phyloP scores from a whole-genome alignment of 2,888 invertebrate genomes.

The Drosophila kanekoi region DNA sequence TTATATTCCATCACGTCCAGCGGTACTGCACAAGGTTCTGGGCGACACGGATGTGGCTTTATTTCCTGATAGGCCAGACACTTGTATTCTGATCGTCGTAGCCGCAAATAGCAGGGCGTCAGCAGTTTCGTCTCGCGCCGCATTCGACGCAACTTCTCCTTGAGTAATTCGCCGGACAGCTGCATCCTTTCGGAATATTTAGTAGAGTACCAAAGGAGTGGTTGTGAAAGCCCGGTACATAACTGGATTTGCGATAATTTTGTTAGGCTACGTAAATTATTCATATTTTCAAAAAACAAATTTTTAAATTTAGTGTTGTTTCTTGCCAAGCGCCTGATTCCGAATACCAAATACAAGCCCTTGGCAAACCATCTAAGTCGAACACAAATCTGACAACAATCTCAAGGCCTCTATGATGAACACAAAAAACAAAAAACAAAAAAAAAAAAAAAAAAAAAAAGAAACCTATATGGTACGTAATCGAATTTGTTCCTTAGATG shows the following conservation, averaged over 20 bases:
- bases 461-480: no score
- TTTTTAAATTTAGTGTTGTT: conserved; percentile 14
- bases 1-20: conserved; percentile 31
- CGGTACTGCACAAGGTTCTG: conserved; percentile 8
- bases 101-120: conserved; percentile 21
- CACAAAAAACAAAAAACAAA: no score
- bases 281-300: conserved; percentile 6
- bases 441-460: no score
- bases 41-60: conserved; percentile 16
- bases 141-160: neutral
- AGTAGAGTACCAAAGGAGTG: neutral
- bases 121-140: neutral
- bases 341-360: neutral
- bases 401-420: neutral
- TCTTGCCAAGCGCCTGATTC: neutral
- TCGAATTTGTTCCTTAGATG: no score
- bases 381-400: neutral
- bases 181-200: neutral
- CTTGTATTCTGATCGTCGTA: conserved; percentile 30
- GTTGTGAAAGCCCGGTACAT: no score
- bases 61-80: neutral
- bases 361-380: no score
- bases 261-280: neutral
- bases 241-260: neutral
- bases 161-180: neutral